A percentile compares a stretch with the other conserved stretches of the same genome.
These are phyloP conservation scores for Orthosia gracilis DNA, from an alignment of 2,888 invertebrate genomes.

Conservation along the genomic window DNA sequence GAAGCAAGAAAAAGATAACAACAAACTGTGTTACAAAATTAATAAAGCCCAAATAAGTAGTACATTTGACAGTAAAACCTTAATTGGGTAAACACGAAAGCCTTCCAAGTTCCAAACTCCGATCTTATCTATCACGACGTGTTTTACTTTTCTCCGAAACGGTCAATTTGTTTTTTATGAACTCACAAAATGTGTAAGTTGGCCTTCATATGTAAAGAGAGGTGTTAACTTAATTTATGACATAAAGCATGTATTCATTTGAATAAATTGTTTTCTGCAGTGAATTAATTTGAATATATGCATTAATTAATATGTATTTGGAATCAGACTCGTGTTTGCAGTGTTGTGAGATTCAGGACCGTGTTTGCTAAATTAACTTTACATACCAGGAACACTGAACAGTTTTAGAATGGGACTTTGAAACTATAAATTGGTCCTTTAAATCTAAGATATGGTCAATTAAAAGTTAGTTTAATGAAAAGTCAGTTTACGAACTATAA, in stretches of 20 bases:
- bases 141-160: slow-evolving; percentile 41
- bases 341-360: slow-evolving; percentile 10
- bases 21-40: slow-evolving; percentile 46
- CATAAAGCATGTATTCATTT: slow-evolving; percentile 35
- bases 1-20: slow-evolving; percentile 19
- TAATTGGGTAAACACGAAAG: slow-evolving; percentile 53
- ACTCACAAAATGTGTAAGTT: slow-evolving; percentile 36
- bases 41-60: slow-evolving; percentile 41
- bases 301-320: slow-evolving; percentile 44
- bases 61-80: slow-evolving; percentile 33
- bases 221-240: slow-evolving; percentile 58
- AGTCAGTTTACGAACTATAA: not conserved
- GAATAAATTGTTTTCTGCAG: slow-evolving; percentile 50
- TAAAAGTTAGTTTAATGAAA: not conserved
- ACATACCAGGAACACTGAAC: slow-evolving; percentile 21
- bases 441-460: not conserved
- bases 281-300: slow-evolving; percentile 56
- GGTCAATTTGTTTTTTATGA: slow-evolving; percentile 57
- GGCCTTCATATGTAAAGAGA: slow-evolving; percentile 17
- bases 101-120: slow-evolving; percentile 9
- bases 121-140: slow-evolving; percentile 52
- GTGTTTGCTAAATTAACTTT: slow-evolving; percentile 33
- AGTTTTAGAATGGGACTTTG: slow-evolving; percentile 5
- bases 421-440: slow-evolving; percentile 16
- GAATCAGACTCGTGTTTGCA: not conserved